phyloP scores from a whole-genome alignment of 2,797 vertebrate genomes.

The Graptemys geographica region DNA sequence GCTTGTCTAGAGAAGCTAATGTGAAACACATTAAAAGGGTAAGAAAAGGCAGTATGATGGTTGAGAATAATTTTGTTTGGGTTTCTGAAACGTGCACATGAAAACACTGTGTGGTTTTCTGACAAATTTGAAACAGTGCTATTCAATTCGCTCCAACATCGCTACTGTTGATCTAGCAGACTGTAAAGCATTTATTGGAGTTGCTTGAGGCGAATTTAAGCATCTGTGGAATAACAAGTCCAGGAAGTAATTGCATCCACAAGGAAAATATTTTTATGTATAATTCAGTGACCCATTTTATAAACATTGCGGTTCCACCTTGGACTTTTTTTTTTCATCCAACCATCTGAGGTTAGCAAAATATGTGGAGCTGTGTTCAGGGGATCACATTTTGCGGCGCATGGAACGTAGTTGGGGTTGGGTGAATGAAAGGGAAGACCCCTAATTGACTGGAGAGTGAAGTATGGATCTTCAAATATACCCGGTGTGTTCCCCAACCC shows the following conservation, averaged over 20 bases:
- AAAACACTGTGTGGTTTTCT: slow-evolving; percentile 69
- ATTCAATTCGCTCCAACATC: slow-evolving; percentile 62
- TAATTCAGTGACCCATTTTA: slow-evolving; percentile 72
- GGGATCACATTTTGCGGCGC: background rate
- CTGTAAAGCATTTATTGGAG: slow-evolving; percentile 60
- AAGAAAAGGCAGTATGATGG: slow-evolving; percentile 29
- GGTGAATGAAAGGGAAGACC: background rate
- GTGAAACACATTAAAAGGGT: slow-evolving; percentile 26
- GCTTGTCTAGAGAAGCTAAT: slow-evolving; percentile 31
- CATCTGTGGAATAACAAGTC: slow-evolving; percentile 61
- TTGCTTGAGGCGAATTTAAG: slow-evolving; percentile 49
- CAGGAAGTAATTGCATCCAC: slow-evolving; percentile 69
- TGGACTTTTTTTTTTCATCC: slow-evolving; percentile 30
- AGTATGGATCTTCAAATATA: background rate
- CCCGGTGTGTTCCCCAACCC: background rate
- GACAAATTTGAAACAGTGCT: slow-evolving; percentile 74
- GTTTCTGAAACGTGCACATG: slow-evolving; percentile 48
- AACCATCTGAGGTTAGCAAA: background rate
- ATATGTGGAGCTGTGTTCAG: background rate
- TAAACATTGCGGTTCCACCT: slow-evolving; percentile 67
- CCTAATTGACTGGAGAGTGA: background rate
- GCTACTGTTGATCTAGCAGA: slow-evolving; percentile 67
- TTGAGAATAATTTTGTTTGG: slow-evolving; percentile 34
- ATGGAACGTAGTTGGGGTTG: background rate
- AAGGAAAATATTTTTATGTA: slow-evolving; percentile 75